Conservation (phyloP, 2,888 invertebrate species). For the Rhagonycha lutea region DNA sequence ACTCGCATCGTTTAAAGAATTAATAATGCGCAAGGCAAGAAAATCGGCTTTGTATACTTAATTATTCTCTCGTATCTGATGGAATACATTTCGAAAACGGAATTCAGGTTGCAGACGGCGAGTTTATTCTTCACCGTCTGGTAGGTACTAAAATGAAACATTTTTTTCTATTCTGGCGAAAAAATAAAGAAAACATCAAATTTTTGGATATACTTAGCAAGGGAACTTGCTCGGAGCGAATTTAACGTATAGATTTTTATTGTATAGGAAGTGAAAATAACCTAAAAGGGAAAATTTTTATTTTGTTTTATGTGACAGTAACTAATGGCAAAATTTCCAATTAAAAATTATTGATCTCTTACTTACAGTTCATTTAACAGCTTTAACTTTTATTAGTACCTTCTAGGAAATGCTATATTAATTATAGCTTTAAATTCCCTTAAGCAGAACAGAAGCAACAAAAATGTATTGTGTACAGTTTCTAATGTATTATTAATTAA, state of each 20-base stretch:
- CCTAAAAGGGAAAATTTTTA: background rate
- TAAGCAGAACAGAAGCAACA: background rate
- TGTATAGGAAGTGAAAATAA: background rate
- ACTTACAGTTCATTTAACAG: background rate
- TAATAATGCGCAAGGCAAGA: no score
- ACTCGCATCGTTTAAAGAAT: no score
- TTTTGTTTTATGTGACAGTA: background rate
- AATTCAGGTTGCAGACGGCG: no score
- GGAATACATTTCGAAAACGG: no score
- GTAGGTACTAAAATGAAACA: no score
- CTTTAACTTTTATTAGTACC: background rate
- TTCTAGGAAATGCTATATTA: background rate
- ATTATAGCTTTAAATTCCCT: background rate
- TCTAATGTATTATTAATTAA: conserved; percentile 4
- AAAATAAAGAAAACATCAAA: no score
- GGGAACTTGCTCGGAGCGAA: background rate
- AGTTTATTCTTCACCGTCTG: no score
- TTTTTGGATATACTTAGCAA: no score
- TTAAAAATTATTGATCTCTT: background rate
- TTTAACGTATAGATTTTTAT: no score
- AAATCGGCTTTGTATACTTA: no score
- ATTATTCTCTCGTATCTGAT: no score
- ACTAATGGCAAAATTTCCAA: background rate
- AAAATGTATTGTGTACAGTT: conserved; percentile 1
- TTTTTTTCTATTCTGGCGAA: no score